These are phyloP conservation scores for Tor tambroides DNA, from an alignment of 2,113 vertebrate genomes.

Conservation along the genomic window DNA sequence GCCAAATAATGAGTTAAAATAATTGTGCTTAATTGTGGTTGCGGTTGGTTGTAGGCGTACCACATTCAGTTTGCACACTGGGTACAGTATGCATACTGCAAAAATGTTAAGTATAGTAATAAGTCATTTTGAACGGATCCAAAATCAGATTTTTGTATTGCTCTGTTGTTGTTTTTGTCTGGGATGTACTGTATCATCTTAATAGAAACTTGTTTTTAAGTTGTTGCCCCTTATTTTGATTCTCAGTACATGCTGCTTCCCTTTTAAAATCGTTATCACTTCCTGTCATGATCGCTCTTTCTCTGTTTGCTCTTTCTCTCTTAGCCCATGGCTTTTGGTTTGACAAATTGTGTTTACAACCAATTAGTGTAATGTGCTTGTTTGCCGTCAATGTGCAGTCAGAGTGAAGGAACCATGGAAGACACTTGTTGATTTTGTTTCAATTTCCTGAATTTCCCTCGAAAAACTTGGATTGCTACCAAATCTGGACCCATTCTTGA, in stretches of 20 bases:
- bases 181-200: background rate
- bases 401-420: background rate
- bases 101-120: background rate
- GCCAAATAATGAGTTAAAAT: background rate
- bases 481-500: background rate
- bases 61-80: background rate
- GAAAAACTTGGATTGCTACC: background rate
- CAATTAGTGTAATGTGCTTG: conserved; percentile 34
- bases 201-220: background rate
- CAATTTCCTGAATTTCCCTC: background rate
- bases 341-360: conserved; percentile 42
- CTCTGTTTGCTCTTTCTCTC: background rate
- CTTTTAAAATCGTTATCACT: conserved; percentile 15
- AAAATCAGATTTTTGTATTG: background rate
- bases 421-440: conserved; percentile 35
- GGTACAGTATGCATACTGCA: background rate
- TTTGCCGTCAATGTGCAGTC: conserved; percentile 7
- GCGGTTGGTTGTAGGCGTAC: background rate
- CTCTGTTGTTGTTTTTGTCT: background rate
- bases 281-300: conserved; percentile 26
- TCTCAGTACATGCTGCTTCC: background rate
- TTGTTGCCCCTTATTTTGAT: too few relatives aligned
- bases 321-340: conserved; percentile 4
- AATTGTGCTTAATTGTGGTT: background rate
- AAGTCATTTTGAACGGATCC: background rate